Evolutionary conservation across 35 echinoderm and acorn worm species (phyloP).

Genomic region (Nesometra sesokonis): DNA sequence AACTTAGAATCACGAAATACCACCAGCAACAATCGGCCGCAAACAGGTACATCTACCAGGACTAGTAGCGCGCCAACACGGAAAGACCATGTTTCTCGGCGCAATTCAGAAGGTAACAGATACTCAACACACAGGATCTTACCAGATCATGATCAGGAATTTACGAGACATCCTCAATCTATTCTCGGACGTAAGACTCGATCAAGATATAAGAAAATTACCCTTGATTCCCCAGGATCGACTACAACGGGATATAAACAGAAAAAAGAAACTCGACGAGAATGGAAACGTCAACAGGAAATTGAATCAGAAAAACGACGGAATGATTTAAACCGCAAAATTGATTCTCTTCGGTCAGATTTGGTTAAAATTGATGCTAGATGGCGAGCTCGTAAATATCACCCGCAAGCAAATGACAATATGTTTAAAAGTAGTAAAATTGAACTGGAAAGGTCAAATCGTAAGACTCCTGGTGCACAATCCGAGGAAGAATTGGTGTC

Average conservation of each 20-base stretch:
- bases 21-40: background rate
- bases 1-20: background rate
- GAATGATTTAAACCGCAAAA: background rate
- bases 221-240: background rate
- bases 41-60: background rate
- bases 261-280: background rate
- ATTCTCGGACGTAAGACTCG: background rate
- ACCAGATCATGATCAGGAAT: background rate
- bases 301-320: background rate
- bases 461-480: background rate
- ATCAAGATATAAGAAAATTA: background rate
- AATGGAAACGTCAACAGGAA: background rate
- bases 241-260: background rate
- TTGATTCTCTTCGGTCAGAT: background rate
- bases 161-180: background rate
- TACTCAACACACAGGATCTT: background rate
- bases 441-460: background rate
- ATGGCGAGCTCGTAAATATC: background rate
- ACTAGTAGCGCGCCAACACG: background rate
- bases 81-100: background rate
- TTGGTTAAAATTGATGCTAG: background rate
- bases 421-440: background rate
- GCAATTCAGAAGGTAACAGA: background rate
- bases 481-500: background rate
- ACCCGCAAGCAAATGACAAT: background rate